These are phyloP conservation scores for Scalopus aquaticus DNA, from an alignment of 2,113 vertebrate species.

Conservation along the genomic window DNA sequence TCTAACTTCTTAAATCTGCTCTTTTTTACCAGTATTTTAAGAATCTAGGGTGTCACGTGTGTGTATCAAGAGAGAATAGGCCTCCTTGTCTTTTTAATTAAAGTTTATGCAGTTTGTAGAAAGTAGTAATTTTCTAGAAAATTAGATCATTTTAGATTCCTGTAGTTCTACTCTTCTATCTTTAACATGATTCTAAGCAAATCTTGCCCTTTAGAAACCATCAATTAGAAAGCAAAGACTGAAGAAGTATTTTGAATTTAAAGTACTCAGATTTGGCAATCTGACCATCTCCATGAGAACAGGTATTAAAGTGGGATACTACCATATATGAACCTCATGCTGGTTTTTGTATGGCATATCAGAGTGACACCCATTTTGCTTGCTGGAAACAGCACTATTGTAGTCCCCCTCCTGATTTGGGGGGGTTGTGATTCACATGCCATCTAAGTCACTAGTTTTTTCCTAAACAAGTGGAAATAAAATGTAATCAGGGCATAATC, in stretches of 20 bases:
- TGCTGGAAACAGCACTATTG: not conserved
- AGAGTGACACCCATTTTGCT: not conserved
- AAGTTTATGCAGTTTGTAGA: slow-evolving; percentile 82
- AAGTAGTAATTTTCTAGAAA: slow-evolving; percentile 79
- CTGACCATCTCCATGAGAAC: not conserved
- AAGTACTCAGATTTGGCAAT: slow-evolving; percentile 32
- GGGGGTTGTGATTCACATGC: not conserved
- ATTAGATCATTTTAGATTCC: slow-evolving; percentile 74
- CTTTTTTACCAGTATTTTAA: slow-evolving; percentile 24
- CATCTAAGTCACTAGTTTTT: slow-evolving; percentile 32
- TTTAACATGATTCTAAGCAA: slow-evolving; percentile 63
- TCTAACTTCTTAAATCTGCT: slow-evolving; percentile 53
- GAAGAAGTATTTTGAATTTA: slow-evolving; percentile 47
- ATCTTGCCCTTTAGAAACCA: slow-evolving; percentile 53
- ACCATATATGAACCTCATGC: not conserved
- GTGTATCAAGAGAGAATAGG: slow-evolving; percentile 74
- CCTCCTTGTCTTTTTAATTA: slow-evolving; percentile 82
- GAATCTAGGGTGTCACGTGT: slow-evolving; percentile 60
- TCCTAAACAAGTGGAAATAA: slow-evolving; percentile 10
- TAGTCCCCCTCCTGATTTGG: not conserved
- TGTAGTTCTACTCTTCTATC: slow-evolving; percentile 51
- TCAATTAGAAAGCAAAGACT: slow-evolving; percentile 53
- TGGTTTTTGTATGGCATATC: not conserved
- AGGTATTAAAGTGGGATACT: not conserved
- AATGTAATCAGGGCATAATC: slow-evolving; percentile 39